Evolutionary conservation across 1,140 invertebrate genomes (phyloP).

Genomic region (Myzus persicae): DNA sequence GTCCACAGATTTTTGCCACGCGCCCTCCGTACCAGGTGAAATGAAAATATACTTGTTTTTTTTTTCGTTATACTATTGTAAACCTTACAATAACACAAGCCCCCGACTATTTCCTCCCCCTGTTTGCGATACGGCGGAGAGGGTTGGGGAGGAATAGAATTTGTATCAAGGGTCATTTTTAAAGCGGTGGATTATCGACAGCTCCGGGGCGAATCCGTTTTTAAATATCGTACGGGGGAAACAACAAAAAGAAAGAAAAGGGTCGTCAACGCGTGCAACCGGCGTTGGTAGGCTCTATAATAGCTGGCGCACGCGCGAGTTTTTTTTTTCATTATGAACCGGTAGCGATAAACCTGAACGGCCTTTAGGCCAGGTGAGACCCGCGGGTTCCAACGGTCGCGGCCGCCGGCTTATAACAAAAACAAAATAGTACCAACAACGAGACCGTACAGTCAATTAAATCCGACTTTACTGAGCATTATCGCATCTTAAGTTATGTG

Average conservation of each 20-base stretch:
- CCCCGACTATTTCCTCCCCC: slow-evolving; percentile 27
- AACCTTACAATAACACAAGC: slow-evolving; percentile 57
- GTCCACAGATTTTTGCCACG: slow-evolving; percentile 54
- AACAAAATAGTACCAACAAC: slow-evolving; percentile 12
- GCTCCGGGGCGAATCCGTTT: slow-evolving; percentile 57
- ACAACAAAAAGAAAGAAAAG: slow-evolving; percentile 8
- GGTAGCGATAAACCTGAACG: slow-evolving; percentile 53
- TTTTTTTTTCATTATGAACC: slow-evolving; percentile 37
- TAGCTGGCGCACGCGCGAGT: slow-evolving; percentile 15
- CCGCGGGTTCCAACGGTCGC: slow-evolving; percentile 39
- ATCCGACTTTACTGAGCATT: not conserved
- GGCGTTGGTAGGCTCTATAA: slow-evolving; percentile 33
- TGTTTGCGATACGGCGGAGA: not conserved
- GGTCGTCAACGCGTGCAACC: slow-evolving; percentile 40
- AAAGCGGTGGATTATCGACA: slow-evolving; percentile 57
- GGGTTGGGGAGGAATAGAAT: slow-evolving; percentile 39
- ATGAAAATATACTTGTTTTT: slow-evolving; percentile 58
- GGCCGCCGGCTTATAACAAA: not conserved
- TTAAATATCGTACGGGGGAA: slow-evolving; percentile 51
- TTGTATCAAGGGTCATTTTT: slow-evolving; percentile 56
- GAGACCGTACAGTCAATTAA: not conserved
- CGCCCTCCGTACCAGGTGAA: slow-evolving; percentile 55
- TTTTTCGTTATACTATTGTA: slow-evolving; percentile 42
- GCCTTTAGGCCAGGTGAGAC: slow-evolving; percentile 42
- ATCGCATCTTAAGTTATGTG: not conserved